Conservation (phyloP, 92 coral and sea anemone genomes). For the Epizoanthus stellaris region DNA sequence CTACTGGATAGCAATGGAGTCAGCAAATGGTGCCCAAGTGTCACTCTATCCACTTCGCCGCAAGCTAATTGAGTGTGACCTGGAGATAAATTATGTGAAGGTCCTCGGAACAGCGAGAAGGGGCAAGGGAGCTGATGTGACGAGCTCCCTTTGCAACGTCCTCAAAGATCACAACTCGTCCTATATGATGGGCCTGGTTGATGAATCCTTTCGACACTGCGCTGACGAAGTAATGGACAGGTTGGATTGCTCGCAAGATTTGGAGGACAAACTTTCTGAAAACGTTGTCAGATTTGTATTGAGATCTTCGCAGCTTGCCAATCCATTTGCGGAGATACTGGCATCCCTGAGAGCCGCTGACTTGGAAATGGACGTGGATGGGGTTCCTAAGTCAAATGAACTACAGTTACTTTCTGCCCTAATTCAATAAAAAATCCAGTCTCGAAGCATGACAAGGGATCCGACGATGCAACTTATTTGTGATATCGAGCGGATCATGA, state of each 20-base stretch:
- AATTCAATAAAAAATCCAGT: neutral
- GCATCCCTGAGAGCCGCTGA: neutral
- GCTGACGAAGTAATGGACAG: neutral
- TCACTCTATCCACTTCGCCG: neutral
- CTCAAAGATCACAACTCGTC: no score
- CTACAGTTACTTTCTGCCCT: neutral
- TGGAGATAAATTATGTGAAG: no score
- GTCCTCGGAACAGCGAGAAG: no score
- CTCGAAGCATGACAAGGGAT: slow-evolving; percentile 18
- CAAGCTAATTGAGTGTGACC: slow-evolving; percentile 11
- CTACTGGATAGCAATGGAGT: no score
- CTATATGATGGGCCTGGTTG: no score
- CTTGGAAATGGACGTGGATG: neutral
- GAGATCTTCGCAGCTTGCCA: neutral
- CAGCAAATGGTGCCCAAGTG: no score
- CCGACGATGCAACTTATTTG: slow-evolving; percentile 16
- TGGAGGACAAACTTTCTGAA: neutral
- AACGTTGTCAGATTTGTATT: neutral
- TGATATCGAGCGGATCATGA: slow-evolving; percentile 39
- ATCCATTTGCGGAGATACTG: neutral
- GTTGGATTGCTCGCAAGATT: neutral
- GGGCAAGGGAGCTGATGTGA: no score
- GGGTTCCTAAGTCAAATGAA: neutral
- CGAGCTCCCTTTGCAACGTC: no score
- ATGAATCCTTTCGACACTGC: slow-evolving; percentile 14